A percentile compares a stretch with the other conserved stretches of the same genome.
Evolutionary conservation across 2,113 vertebrate genomes (phyloP).

Genomic region (Rattus norvegicus): GRCr8 NC_086019.1:177610501-177611000

Average conservation of each 20-base stretch:
- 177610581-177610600: slow-evolving; percentile 35
- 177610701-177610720: background rate
- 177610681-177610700: background rate
- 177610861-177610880: background rate
- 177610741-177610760: background rate
- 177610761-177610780: background rate
- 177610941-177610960: background rate
- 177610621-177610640: background rate
- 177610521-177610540: slow-evolving; percentile 40
- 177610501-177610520: slow-evolving; percentile 44
- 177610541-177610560: slow-evolving; percentile 37
- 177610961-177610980: background rate
- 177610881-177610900: background rate
- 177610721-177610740: too few relatives aligned
- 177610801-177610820: background rate
- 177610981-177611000: background rate
- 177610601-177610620: background rate
- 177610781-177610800: background rate
- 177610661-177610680: background rate
- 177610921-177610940: background rate
- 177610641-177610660: background rate
- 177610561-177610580: slow-evolving; percentile 62
- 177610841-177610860: background rate
- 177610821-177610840: background rate
- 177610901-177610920: background rate